These are phyloP conservation scores for Drosophila sucinea DNA, from an alignment of 1,140 invertebrate genomes.

Conservation along the genomic window DNA sequence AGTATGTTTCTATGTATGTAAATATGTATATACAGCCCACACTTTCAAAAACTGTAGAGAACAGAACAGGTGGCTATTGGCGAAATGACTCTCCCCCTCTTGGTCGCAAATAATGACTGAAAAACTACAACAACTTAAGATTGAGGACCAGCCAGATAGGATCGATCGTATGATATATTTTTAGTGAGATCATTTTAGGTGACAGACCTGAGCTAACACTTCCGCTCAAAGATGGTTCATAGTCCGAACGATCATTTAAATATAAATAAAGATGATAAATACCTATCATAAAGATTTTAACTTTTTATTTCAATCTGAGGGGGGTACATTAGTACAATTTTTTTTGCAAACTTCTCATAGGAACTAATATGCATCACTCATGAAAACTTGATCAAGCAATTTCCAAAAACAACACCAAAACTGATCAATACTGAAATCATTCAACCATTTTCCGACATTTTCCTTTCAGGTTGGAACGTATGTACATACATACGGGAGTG, in stretches of 20 bases:
- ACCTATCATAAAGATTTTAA: neutral
- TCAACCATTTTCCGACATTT: no score
- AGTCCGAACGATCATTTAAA: no score
- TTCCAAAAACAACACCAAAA: no score
- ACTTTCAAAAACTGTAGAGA: neutral
- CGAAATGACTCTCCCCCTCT: no score
- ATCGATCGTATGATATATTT: neutral
- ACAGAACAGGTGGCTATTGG: neutral
- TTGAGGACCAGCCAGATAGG: neutral
- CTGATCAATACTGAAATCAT: no score
- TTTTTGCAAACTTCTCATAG: neutral
- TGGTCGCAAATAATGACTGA: no score
- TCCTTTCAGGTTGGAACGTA: no score
- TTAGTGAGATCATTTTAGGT: neutral
- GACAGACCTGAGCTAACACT: neutral
- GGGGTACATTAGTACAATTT: neutral
- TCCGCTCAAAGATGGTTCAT: neutral
- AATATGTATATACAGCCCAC: neutral
- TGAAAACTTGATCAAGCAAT: no score
- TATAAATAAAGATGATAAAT: no score
- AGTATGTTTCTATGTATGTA: no score
- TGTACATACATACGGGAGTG: no score
- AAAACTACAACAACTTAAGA: no score
- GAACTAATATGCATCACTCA: neutral
- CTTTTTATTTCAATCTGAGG: neutral